Conservation (phyloP, 2,888 invertebrate species). For the Campaea margaritaria region DNA sequence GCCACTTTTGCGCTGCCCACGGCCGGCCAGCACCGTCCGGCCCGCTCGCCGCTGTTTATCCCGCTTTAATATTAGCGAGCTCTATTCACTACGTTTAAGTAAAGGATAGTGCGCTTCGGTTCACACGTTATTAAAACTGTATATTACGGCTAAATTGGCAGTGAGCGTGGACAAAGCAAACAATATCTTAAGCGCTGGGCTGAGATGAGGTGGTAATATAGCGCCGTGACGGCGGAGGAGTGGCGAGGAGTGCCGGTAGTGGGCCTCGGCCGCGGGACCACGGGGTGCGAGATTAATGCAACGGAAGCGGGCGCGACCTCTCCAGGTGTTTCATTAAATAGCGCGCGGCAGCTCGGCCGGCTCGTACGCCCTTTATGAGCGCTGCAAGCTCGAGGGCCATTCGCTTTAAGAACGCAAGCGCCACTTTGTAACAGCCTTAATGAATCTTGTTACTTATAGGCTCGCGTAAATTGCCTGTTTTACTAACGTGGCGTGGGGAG, state of each 20-base stretch:
- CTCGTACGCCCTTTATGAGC: conserved; percentile 82
- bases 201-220: conserved; percentile 36
- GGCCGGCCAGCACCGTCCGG: conserved; percentile 49
- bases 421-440: conserved; percentile 84
- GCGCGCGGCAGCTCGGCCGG: conserved; percentile 78
- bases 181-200: conserved; percentile 20
- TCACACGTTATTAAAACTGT: conserved; percentile 43
- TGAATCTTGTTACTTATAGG: conserved; percentile 85
- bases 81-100: conserved; percentile 46
- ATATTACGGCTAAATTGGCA: conserved; percentile 37
- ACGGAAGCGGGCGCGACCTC: conserved; percentile 79
- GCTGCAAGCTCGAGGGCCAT: conserved; percentile 83
- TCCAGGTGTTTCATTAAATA: conserved; percentile 85
- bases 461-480: conserved; percentile 82
- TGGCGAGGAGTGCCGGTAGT: conserved; percentile 10
- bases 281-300: conserved; percentile 78
- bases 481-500: conserved; percentile 66
- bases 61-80: conserved; percentile 65
- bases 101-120: conserved; percentile 34
- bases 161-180: conserved; percentile 35
- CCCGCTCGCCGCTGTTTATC: conserved; percentile 57
- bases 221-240: conserved; percentile 12
- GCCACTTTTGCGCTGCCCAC: conserved; percentile 69
- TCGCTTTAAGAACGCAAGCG: conserved; percentile 84
- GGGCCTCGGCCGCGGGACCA: conserved; percentile 46